Conservation (phyloP, 2,113 vertebrate species). For the Cygnus buccinator region DNA sequence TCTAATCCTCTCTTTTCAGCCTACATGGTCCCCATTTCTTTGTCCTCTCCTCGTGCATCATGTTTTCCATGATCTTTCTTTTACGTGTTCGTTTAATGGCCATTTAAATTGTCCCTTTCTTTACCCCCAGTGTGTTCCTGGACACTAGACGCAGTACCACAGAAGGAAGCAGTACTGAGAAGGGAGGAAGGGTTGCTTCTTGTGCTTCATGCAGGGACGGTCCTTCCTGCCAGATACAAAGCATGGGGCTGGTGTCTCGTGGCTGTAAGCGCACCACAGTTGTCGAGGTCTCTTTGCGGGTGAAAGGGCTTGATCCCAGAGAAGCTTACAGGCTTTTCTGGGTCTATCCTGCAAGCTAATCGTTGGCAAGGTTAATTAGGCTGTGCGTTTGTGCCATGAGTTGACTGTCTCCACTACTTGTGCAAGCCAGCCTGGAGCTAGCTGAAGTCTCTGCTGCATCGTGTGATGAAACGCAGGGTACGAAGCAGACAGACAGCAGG, state of each 20-base stretch:
- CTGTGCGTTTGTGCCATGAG: background rate
- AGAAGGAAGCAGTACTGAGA: background rate
- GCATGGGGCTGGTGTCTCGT: background rate
- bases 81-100: background rate
- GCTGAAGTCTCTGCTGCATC: background rate
- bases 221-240: background rate
- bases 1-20: background rate
- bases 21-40: background rate
- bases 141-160: no score
- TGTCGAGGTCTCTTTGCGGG: background rate
- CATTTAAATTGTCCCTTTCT: background rate
- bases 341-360: background rate
- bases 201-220: background rate
- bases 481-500: background rate
- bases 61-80: background rate
- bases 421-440: background rate
- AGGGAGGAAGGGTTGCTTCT: background rate
- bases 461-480: background rate
- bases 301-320: background rate
- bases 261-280: background rate
- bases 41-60: background rate
- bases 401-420: background rate
- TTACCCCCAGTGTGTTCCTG: background rate
- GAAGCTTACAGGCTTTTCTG: background rate
- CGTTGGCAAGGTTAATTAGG: background rate